A percentile compares a stretch with the other conserved stretches of the same genome.
phyloP scores from a whole-genome alignment of 2,113 vertebrate species.

The Triplophysa siluroides region DNA sequence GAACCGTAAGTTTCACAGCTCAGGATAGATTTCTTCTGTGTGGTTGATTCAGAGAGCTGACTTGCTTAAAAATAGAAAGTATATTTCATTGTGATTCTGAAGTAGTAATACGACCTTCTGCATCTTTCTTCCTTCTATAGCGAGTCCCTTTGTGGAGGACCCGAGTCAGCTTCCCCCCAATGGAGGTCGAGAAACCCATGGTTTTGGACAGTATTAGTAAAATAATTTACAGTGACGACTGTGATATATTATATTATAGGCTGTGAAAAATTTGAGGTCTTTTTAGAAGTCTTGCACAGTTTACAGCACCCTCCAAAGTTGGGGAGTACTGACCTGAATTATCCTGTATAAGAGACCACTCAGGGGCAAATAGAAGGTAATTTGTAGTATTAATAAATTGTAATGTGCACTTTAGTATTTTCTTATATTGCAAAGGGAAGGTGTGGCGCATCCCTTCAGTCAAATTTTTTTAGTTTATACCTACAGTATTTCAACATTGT shows the following conservation, averaged over 20 bases:
- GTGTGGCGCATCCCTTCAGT: no score
- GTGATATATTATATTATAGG: neutral
- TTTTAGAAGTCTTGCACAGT: neutral
- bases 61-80: neutral
- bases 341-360: constrained; percentile 45
- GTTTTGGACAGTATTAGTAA: constrained; percentile 75
- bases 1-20: constrained; percentile 77
- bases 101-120: neutral
- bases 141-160: constrained; percentile 79
- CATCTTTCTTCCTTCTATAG: constrained; percentile 60
- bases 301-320: constrained; percentile 1
- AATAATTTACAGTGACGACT: constrained; percentile 17
- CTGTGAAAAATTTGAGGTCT: neutral
- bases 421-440: constrained; percentile 7
- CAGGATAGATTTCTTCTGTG: neutral
- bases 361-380: constrained; percentile 45
- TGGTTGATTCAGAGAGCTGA: neutral
- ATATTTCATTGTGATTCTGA: neutral
- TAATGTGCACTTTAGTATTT: constrained; percentile 32
- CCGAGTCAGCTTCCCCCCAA: constrained; percentile 80
- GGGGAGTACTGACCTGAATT: neutral
- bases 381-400: constrained; percentile 18
- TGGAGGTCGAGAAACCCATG: constrained; percentile 64
- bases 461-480: no score
- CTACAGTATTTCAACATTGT: no score